Base-by-base conservation (phyloP, 2,113 vertebrate genomes). In the Jaculus jaculus region DNA sequence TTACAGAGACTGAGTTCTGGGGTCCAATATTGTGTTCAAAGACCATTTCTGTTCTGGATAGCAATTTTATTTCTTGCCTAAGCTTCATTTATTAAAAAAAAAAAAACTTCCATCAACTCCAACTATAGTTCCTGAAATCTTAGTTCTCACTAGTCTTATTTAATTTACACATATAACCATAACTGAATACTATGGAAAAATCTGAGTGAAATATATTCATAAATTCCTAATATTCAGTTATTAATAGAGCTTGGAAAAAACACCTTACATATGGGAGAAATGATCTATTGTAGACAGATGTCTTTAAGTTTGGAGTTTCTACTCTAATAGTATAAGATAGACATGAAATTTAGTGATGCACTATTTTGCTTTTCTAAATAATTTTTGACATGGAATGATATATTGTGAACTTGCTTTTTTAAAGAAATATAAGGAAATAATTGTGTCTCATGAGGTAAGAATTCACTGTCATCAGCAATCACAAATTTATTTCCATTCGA, bases 341-440 rank as follows among this genome's bases (percentile, higher is more conserved):
- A 61, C 85, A 92, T 81, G 47, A 87, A 82, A 77, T 91, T 73
- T 86, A 89, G n/a, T 81, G 61, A 84, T n/a, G 86, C 60, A 83
- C 0, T 90, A 84, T 87, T 39, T 94, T 83, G 11, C 16, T 24
- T 23, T 15, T 85, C 74, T 91, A 18, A 95, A 71, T 60, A 13
- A 32, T 37, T 61, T 95, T 83, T 75, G 74, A 32, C 28, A 75
- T 10, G 60, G 5, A 81, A 75, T 58, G 28, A 13, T 83, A n/a
- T 20, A 72, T 87, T 80, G 60, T 84, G 21, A 92, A 30, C 18
- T 94, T 12, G 54, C 63, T 47, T 91, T 18, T 72, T 63, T n/a
- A 15, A 69, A 77, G 30, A 89, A 47, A 85, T 81, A n/a, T 32
- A 88, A 84, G n/a, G 61, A 60, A 11, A 68, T 58, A 4, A 30